Evolutionary conservation across 2,888 invertebrate genomes (phyloP).

Genomic region (Chrysolina americana): DNA sequence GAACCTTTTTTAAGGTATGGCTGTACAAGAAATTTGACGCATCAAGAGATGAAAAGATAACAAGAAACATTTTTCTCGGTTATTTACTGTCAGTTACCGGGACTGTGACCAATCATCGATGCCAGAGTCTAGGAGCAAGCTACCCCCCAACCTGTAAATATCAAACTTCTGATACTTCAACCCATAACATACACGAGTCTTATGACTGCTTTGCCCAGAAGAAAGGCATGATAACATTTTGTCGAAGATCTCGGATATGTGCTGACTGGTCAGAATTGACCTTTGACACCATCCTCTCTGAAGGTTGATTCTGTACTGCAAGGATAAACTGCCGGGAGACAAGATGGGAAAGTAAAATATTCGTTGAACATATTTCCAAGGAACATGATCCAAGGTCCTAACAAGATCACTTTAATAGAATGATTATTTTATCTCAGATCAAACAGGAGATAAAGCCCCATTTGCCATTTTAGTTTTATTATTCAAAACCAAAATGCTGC

Average conservation of each 20-base stretch:
- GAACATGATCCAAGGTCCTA: neutral
- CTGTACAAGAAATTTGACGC: constrained; percentile 11
- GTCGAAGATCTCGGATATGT: neutral
- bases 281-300: neutral
- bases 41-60: constrained; percentile 8
- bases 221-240: neutral
- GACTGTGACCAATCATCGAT: constrained; percentile 8
- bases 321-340: neutral
- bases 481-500: constrained; percentile 9
- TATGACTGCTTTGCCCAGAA: neutral
- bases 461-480: neutral
- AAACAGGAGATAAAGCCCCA: neutral
- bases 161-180: constrained; percentile 7
- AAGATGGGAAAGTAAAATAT: neutral
- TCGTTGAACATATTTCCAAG: neutral
- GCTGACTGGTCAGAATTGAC: neutral
- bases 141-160: constrained; percentile 17
- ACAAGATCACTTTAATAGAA: neutral
- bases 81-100: constrained; percentile 2
- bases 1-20: constrained; percentile 18
- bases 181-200: constrained; percentile 2
- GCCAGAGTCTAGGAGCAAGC: constrained; percentile 4
- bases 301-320: neutral
- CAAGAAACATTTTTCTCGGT: constrained; percentile 4
- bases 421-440: neutral